A percentile compares a stretch with the other conserved stretches of the same genome.
Evolutionary conservation across 2,888 invertebrate species (phyloP).

Genomic region (Iphiclides podalirius): DNA sequence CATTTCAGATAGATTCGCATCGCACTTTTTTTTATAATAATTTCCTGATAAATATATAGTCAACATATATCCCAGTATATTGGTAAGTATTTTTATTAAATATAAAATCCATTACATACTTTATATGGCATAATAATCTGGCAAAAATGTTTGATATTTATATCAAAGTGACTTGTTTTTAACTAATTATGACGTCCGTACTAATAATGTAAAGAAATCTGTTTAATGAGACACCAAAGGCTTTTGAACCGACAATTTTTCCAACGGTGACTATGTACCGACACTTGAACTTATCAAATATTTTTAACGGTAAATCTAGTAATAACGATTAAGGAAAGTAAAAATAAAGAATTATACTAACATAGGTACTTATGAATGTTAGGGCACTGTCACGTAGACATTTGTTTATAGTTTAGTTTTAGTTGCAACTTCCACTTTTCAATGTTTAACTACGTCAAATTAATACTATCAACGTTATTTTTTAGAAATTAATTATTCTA

Average conservation of each 20-base stretch:
- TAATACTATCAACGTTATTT: too few species aligned
- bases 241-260: not conserved
- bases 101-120: too few species aligned
- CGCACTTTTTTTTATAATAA: too few species aligned
- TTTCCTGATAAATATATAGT: too few species aligned
- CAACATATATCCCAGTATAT: too few species aligned
- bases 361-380: constrained; percentile 5
- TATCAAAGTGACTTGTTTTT: too few species aligned
- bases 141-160: too few species aligned
- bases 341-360: not conserved
- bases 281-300: not conserved
- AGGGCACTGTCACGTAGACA: constrained; percentile 12
- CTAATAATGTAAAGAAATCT: not conserved
- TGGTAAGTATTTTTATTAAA: too few species aligned
- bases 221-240: not conserved
- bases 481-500: too few species aligned
- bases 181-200: constrained; percentile 2
- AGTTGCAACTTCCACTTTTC: not conserved
- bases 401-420: constrained; percentile 3
- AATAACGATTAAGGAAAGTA: not conserved
- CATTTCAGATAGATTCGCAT: too few species aligned
- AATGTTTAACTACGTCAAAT: not conserved
- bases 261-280: not conserved
- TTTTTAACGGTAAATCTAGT: not conserved
- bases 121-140: too few species aligned